These are phyloP conservation scores for Meiosimyza decipiens DNA, from an alignment of 2,888 invertebrate species.

Conservation along the genomic window DNA sequence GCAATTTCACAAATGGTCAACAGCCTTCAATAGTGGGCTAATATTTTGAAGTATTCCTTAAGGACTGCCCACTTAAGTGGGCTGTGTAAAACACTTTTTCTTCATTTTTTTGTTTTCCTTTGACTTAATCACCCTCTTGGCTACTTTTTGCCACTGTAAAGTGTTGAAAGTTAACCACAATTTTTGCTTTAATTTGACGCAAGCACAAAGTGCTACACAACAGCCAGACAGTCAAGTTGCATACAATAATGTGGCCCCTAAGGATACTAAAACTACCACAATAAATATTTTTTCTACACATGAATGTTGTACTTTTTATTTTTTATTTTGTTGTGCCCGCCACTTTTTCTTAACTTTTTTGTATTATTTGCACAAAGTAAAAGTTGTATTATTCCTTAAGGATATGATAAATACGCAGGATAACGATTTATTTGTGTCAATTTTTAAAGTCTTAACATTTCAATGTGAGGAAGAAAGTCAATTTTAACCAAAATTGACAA, in stretches of 20 bases:
- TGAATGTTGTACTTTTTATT: neutral
- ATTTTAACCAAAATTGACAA: neutral
- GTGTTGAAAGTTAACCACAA: constrained; percentile 33
- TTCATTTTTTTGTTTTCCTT: neutral
- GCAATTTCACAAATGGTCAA: too few species aligned
- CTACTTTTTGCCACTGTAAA: constrained; percentile 28
- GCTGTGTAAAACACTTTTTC: constrained; percentile 16
- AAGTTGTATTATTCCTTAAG: constrained; percentile 37
- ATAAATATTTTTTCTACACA: constrained; percentile 32
- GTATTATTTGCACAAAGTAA: constrained; percentile 19
- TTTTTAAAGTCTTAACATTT: constrained; percentile 34
- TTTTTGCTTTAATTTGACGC: constrained; percentile 32
- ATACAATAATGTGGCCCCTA: neutral
- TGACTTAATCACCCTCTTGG: constrained; percentile 12
- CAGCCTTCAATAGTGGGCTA: constrained; percentile 7
- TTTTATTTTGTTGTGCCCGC: neutral
- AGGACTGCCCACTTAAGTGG: constrained; percentile 21
- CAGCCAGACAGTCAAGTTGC: neutral
- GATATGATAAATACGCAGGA: constrained; percentile 48
- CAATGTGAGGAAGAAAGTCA: neutral
- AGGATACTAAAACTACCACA: neutral
- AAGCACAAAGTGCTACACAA: neutral
- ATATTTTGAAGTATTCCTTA: constrained; percentile 12
- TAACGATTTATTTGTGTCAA: constrained; percentile 52
- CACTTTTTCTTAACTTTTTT: neutral